Conservation (phyloP, 2,888 invertebrate species). For the Hemistola chrysoprasaria region DNA sequence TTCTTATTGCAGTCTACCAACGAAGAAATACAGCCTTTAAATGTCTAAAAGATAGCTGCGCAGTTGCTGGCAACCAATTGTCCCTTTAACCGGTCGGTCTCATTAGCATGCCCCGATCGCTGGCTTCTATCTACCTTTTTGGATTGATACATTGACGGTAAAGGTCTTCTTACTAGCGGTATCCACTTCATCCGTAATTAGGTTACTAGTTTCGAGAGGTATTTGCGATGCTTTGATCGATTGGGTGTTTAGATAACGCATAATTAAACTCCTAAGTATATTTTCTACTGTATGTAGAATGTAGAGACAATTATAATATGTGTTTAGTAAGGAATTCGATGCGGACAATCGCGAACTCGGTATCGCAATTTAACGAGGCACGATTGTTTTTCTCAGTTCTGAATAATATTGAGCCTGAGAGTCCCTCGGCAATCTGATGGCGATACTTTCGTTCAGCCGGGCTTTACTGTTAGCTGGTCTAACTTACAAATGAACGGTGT, state of each 20-base stretch:
- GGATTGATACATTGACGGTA: constrained; percentile 73
- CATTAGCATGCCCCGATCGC: constrained; percentile 71
- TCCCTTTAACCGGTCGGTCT: constrained; percentile 66
- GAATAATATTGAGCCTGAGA: constrained; percentile 79
- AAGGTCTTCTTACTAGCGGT: constrained; percentile 57
- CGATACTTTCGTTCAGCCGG: constrained; percentile 69
- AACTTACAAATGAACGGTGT: constrained; percentile 78
- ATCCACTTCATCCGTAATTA: constrained; percentile 58
- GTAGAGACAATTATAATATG: constrained; percentile 42
- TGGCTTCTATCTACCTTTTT: constrained; percentile 54
- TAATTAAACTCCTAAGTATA: constrained; percentile 26
- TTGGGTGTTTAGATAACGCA: constrained; percentile 27
- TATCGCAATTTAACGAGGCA: constrained; percentile 79
- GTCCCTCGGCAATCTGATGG: constrained; percentile 71
- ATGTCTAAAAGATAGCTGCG: constrained; percentile 63
- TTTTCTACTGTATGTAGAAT: no score
- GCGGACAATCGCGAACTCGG: constrained; percentile 65
- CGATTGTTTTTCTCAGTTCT: constrained; percentile 81
- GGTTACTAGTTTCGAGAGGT: constrained; percentile 38
- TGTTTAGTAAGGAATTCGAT: constrained; percentile 55
- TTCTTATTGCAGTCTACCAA: constrained; percentile 50
- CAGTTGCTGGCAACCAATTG: constrained; percentile 64
- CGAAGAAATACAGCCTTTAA: constrained; percentile 64
- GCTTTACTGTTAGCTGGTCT: constrained; percentile 70
- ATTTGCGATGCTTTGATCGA: constrained; percentile 45